Evolutionary conservation across 2,113 vertebrate genomes (phyloP).

Genomic region (Clarias batrachus): DNA sequence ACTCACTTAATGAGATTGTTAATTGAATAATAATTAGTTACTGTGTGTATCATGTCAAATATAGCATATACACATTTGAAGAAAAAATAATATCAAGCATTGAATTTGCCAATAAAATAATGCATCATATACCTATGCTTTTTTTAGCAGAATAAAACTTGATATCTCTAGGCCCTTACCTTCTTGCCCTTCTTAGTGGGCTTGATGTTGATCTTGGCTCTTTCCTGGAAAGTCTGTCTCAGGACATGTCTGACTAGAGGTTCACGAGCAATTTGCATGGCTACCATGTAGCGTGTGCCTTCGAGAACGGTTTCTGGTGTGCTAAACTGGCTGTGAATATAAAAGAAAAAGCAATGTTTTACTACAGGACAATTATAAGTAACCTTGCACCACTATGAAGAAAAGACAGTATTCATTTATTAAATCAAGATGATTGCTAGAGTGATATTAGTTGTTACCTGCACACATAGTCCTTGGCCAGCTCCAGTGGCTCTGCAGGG

Average conservation of each 20-base stretch:
- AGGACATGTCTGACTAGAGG: constrained; percentile 95
- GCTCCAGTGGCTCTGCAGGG: constrained; percentile 91
- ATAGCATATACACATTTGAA: not conserved
- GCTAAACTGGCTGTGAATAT: constrained; percentile 82
- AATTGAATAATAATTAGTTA: no score
- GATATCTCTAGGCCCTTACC: constrained; percentile 63
- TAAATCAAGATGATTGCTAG: not conserved
- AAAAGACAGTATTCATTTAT: not conserved
- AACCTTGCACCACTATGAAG: not conserved
- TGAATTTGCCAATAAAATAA: not conserved
- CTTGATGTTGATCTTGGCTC: constrained; percentile 93
- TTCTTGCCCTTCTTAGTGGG: constrained; percentile 98
- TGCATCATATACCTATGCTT: not conserved
- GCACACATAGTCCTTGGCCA: constrained; percentile 97
- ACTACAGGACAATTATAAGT: not conserved
- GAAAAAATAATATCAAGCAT: not conserved
- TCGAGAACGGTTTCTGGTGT: constrained; percentile 90
- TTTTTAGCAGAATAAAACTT: not conserved
- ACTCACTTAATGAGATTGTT: no score
- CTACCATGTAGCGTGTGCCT: constrained; percentile 97
- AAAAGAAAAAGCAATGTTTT: not conserved
- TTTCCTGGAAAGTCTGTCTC: constrained; percentile 94
- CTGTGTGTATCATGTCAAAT: not conserved
- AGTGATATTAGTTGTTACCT: constrained; percentile 64
- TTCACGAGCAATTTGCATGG: constrained; percentile 94